Evolutionary conservation across 2,888 invertebrate species (phyloP), one percentile per base, ranked within the genome.

Genomic region (Scotopteryx bipunctaria): DNA sequence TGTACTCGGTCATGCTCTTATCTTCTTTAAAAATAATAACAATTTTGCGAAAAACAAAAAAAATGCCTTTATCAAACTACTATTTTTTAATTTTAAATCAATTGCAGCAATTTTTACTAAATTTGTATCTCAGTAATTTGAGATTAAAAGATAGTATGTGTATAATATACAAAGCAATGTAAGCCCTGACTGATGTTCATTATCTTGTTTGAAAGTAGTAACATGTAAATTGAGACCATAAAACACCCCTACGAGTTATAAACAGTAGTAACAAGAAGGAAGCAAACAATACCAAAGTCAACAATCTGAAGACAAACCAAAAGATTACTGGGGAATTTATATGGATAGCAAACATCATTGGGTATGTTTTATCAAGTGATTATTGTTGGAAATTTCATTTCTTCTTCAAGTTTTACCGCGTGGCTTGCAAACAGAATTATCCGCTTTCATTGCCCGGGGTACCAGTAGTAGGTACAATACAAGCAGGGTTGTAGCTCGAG

Each of bases 381-480:
- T 75, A 81, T 75, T 73, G 72, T 63, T 65, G 64, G 66, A 74
- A 66, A 72, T 78, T 78, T 76, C 66, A 76, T 79, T 81, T 73
- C 61, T 70, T 63, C 67, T 75, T 69, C 63, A 78, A 78, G 71
- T 79, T 77, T 75, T 73, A 77, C 77, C 71, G 71, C 66, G 60
- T 75, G 70, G 73, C 64, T 59, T 44, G 55, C 72, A 81, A 83
- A 83, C 80, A 83, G 69, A 78, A 81, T 83, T 81, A 83, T 75
- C 74, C 73, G 75, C 76, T 76, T 78, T 75, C 78, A 78, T 76
- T 71, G 78, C 79, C 74, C 51, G 69, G 65, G 78, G 78, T 76
- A 68, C 64, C 64, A 66, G 27, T 14, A 46, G 27, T n/a, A n/a
- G n/a, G n/a, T 27, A 25, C 27, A 29, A 13, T 29, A 42, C 19